These are phyloP conservation scores for Orchesella flavescens DNA, from an alignment of 2,888 invertebrate genomes.

Conservation along the genomic window DNA sequence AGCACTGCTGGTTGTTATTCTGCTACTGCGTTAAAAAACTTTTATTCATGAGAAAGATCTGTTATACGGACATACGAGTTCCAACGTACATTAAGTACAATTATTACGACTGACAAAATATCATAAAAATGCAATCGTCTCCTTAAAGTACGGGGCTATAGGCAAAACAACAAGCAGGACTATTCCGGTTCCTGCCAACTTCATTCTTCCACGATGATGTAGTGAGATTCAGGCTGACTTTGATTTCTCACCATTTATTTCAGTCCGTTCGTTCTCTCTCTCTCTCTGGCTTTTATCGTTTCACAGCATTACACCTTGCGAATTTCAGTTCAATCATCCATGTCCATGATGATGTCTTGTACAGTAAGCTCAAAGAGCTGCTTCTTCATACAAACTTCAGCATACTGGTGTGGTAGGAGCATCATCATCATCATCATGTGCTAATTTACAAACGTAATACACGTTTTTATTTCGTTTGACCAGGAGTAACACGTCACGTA, in stretches of 20 bases:
- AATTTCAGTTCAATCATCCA: slow-evolving; percentile 50
- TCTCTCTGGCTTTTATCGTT: slow-evolving; percentile 8
- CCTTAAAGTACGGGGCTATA: no score
- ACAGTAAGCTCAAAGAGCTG: not conserved
- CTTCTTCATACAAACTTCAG: slow-evolving; percentile 7
- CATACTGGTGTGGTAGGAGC: not conserved
- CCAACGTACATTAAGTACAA: not conserved
- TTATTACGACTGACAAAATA: not conserved
- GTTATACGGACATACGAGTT: not conserved
- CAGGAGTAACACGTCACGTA: no score
- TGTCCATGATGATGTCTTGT: slow-evolving; percentile 38
- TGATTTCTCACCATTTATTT: slow-evolving; percentile 36
- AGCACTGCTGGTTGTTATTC: not conserved
- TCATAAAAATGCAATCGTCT: not conserved
- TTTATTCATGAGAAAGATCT: not conserved
- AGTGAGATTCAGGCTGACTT: slow-evolving; percentile 25
- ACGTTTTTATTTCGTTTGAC: no score
- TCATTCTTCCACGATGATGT: not conserved
- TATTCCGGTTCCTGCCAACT: slow-evolving; percentile 1
- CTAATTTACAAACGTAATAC: not conserved
- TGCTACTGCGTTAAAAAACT: not conserved
- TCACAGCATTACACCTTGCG: slow-evolving; percentile 17
- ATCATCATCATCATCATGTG: not conserved
- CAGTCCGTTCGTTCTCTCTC: not conserved
- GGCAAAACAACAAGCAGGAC: not conserved